Evolutionary conservation across 2,113 vertebrate genomes (phyloP), one percentile per base, ranked within the genome.

Genomic region (Datnioides undecimradiatus): DNA sequence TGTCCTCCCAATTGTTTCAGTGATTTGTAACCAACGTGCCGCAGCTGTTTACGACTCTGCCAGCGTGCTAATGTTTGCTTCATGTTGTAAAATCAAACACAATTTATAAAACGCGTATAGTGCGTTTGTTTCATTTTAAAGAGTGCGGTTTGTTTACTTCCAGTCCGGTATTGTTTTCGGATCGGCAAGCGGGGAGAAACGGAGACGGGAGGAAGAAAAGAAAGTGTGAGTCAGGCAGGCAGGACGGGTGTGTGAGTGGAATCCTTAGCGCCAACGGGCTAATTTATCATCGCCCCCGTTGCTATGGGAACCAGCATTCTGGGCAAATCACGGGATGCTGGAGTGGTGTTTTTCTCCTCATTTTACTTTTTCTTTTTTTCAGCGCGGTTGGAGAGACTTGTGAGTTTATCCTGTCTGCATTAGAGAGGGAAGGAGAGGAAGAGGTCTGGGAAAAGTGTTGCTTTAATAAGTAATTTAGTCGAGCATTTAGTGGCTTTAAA

Each of bases 251-350:
- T 92, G 94, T 94, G 95, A 95, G 92, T 88, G 84, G 92, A 92
- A 93, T 94, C 87, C 91, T 95, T 92, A 92, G 89, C 80, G 74
- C 92, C 91, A 93, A 87, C 88, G 88, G 94, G 91, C 92, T 95
- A 95, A 96, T 96, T 95, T 95, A 94, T 96, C 95, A 95, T 91
- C 89, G 92, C 87, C 90, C 73, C 87, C 43, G 95, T 96, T 95
- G 88, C 96, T 89, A 95, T 92, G 92, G 95, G 90, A 96, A 96
- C 95, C 90, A 70, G 76, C 68, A 86, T 92, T 93, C 92, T 93
- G 80, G 76, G 85, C 79, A 87, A 86, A 86, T 90, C 93, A 94
- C 82, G 93, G 95, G 94, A 95, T 89, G 90, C 45, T 48, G 73
- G 81, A 91, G 93, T 94, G 87, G 93, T 79, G 65, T 70, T 84